phyloP scores from a whole-genome alignment of 2,113 vertebrate genomes.

The Castor canadensis region DNA sequence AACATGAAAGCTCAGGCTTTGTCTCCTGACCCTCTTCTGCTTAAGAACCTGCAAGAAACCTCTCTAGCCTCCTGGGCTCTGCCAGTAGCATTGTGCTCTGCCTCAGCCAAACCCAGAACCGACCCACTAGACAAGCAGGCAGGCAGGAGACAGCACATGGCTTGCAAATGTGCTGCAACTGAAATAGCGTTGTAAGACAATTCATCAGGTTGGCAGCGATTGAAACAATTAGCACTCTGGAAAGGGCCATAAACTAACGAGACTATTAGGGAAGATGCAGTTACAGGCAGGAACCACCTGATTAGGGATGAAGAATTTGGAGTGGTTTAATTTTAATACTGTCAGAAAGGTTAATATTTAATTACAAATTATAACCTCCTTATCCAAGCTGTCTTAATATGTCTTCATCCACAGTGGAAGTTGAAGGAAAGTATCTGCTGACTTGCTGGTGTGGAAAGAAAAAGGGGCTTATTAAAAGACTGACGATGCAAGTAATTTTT shows the following conservation, averaged over 20 bases:
- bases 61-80: background rate
- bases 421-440: constrained; percentile 57
- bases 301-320: constrained; percentile 70
- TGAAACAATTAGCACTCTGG: constrained; percentile 71
- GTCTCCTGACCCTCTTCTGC: background rate
- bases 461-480: background rate
- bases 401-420: constrained; percentile 65
- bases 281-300: constrained; percentile 67
- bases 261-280: constrained; percentile 64
- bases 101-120: background rate
- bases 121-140: constrained; percentile 18
- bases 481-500: background rate
- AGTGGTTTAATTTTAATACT: constrained; percentile 74
- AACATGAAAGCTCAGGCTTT: background rate
- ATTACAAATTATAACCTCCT: constrained; percentile 72
- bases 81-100: background rate
- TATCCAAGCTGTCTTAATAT: constrained; percentile 64
- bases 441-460: constrained; percentile 47
- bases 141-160: background rate
- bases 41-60: background rate
- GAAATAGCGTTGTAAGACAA: constrained; percentile 50
- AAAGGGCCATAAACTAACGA: constrained; percentile 56
- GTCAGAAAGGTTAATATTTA: constrained; percentile 71
- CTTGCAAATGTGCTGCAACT: constrained; percentile 25
- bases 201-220: constrained; percentile 70